These are phyloP conservation scores for Formica exsecta DNA, from an alignment of 1,140 invertebrate genomes.

Conservation along the genomic window DNA sequence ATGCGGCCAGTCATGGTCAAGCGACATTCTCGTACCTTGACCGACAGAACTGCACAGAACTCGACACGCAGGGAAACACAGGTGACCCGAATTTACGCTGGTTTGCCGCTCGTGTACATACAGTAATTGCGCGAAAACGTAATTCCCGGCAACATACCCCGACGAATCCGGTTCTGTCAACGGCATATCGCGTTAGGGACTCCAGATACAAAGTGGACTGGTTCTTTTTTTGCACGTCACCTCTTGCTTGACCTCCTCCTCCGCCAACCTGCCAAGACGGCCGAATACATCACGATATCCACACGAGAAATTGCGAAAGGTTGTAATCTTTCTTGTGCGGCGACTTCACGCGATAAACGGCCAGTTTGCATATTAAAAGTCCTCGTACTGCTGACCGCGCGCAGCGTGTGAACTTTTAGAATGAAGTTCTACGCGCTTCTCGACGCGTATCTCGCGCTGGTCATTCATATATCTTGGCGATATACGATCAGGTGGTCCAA, in stretches of 20 bases:
- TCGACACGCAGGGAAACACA: conserved; percentile 4
- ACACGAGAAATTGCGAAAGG: conserved; percentile 2
- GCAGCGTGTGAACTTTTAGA: not conserved
- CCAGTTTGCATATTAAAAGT: conserved; percentile 41
- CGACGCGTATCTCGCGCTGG: conserved; percentile 28
- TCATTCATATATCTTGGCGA: conserved; percentile 8
- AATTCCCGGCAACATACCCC: conserved; percentile 4
- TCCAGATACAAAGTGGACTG: conserved; percentile 28
- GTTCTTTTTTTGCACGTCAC: conserved; percentile 23
- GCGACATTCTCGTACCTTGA: conserved; percentile 57
- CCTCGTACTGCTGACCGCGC: not conserved
- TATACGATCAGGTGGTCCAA: conserved; percentile 34
- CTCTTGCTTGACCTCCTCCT: conserved; percentile 2
- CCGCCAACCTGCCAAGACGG: not conserved
- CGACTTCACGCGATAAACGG: conserved; percentile 23
- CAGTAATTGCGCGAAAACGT: conserved; percentile 38
- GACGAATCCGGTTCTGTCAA: conserved; percentile 58
- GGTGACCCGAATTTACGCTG: conserved; percentile 63
- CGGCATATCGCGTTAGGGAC: conserved; percentile 48
- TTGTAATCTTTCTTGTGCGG: not conserved
- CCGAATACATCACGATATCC: not conserved
- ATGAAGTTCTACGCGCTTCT: conserved; percentile 15
- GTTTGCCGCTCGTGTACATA: conserved; percentile 13
- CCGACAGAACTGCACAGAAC: conserved; percentile 37
- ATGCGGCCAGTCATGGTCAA: conserved; percentile 17